Conservation (phyloP, 37 sponge, comb jelly and placozoan genomes). For the Oscarella lobularis region DNA sequence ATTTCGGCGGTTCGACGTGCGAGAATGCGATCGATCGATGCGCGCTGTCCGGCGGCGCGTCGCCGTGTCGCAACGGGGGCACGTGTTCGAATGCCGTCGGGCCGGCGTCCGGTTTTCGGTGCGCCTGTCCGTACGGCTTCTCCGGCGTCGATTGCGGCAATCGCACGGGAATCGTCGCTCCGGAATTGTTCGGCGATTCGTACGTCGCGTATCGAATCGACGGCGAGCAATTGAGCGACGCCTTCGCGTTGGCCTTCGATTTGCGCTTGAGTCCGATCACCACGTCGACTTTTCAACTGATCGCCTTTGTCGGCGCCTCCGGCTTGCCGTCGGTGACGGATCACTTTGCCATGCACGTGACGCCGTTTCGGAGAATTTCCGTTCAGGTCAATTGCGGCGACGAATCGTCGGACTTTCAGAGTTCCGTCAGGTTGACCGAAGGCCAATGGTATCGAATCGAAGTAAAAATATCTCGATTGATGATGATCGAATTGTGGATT, state of each 20-base stretch:
- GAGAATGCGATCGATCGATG: background rate
- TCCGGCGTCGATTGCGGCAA: background rate
- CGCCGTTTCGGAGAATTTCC: background rate
- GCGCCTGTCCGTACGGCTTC: background rate
- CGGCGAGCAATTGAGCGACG: background rate
- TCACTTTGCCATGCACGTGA: background rate
- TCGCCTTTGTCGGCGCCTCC: no score
- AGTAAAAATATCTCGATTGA: background rate
- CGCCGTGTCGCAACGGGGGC: background rate
- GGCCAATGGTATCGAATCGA: background rate
- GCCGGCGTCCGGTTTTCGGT: background rate
- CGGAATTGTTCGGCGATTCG: background rate
- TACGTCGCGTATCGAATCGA: background rate
- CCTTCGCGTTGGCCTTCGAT: background rate
- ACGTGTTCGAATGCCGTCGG: background rate
- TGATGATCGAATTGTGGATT: no score
- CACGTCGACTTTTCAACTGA: background rate
- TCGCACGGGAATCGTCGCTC: background rate
- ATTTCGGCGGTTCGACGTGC: background rate
- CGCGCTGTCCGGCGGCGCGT: background rate
- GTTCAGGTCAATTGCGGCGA: background rate
- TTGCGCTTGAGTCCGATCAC: background rate
- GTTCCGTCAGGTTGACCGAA: background rate
- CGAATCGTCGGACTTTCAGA: background rate
- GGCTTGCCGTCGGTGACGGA: background rate